Evolutionary conservation across 2,888 invertebrate genomes (phyloP).

Genomic region (Amorpha juglandis): DNA sequence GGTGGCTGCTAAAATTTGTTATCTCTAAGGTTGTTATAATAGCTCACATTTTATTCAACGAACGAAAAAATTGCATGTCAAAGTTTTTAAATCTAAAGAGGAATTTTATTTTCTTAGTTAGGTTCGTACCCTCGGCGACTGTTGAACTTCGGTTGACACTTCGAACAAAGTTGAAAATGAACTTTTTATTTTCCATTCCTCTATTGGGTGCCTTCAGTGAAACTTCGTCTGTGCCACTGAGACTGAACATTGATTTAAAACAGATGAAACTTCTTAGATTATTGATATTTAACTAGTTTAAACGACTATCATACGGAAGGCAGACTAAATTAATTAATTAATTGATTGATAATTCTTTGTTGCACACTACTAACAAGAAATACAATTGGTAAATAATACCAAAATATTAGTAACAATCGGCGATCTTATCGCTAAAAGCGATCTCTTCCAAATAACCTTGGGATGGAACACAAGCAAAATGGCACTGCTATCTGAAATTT

Average conservation of each 20-base stretch:
- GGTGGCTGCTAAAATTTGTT: not conserved
- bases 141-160: slow-evolving; percentile 67
- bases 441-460: no score
- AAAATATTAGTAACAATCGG: no score
- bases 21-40: slow-evolving; percentile 3
- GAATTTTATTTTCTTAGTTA: slow-evolving; percentile 33
- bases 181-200: slow-evolving; percentile 63
- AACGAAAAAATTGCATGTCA: slow-evolving; percentile 23
- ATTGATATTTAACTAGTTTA: slow-evolving; percentile 40
- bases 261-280: slow-evolving; percentile 46
- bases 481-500: no score
- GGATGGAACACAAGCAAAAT: no score
- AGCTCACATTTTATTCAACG: slow-evolving; percentile 18
- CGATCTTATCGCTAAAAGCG: no score
- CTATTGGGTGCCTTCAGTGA: slow-evolving; percentile 60
- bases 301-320: not conserved
- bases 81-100: slow-evolving; percentile 22
- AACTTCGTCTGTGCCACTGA: slow-evolving; percentile 57
- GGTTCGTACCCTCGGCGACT: slow-evolving; percentile 44
- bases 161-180: slow-evolving; percentile 56
- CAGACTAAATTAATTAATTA: no score
- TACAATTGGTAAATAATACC: no score
- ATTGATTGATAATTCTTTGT: no score
- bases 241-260: slow-evolving; percentile 64
- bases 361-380: no score